A percentile compares a stretch with the other conserved stretches of the same genome.
These are phyloP conservation scores for Hyalella azteca DNA, from an alignment of 2,888 invertebrate genomes.

Conservation along the genomic window DNA sequence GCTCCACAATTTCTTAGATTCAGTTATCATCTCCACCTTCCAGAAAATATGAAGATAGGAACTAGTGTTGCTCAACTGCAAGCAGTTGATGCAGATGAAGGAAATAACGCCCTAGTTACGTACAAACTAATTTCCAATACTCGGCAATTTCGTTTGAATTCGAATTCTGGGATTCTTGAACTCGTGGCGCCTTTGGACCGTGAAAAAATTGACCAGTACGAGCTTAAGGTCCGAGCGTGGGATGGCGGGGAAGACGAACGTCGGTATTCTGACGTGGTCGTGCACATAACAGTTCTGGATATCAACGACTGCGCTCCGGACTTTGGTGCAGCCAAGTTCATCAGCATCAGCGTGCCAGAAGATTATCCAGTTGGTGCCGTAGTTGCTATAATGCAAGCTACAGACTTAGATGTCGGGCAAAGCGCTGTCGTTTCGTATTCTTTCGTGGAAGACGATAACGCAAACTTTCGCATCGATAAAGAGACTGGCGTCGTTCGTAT, in stretches of 20 bases:
- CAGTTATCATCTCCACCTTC: constrained; percentile 84
- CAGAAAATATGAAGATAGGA: constrained; percentile 86
- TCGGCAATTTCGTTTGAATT: constrained; percentile 85
- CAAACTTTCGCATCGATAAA: constrained; percentile 80
- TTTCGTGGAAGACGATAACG: constrained; percentile 61
- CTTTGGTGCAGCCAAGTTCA: constrained; percentile 70
- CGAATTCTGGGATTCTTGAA: constrained; percentile 82
- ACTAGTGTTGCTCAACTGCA: constrained; percentile 86
- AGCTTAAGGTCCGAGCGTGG: constrained; percentile 82
- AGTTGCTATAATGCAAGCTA: constrained; percentile 80
- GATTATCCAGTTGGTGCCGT: constrained; percentile 88
- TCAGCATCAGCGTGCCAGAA: constrained; percentile 79
- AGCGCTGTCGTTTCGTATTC: constrained; percentile 65
- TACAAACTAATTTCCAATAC: constrained; percentile 89
- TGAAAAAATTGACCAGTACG: constrained; percentile 81
- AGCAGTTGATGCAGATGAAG: constrained; percentile 69
- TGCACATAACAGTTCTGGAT: constrained; percentile 83
- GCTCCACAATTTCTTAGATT: constrained; percentile 78
- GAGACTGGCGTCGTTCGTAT: constrained; percentile 86
- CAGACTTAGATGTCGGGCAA: constrained; percentile 83
- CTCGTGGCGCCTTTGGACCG: constrained; percentile 87
- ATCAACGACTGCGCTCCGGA: constrained; percentile 87
- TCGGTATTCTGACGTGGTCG: constrained; percentile 82
- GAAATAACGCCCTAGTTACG: constrained; percentile 81
- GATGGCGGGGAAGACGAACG: constrained; percentile 72